phyloP scores from a whole-genome alignment of 53 echinoderm and acorn worm genomes.

The Temnopleurus reevesii region DNA sequence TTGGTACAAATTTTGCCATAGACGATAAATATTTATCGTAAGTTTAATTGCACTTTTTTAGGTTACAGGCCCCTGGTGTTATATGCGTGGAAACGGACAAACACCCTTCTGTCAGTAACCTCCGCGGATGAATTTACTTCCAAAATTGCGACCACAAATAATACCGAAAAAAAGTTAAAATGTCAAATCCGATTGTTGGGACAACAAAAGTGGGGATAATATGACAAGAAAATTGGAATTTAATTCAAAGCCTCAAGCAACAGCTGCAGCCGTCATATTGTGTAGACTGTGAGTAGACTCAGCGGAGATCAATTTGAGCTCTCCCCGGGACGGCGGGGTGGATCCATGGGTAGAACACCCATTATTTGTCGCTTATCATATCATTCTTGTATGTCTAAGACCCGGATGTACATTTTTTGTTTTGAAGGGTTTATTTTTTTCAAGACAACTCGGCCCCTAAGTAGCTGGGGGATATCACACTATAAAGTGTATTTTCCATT shows the following conservation, averaged over 20 bases:
- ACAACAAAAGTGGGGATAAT: slow-evolving; percentile 39
- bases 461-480: too few relatives aligned
- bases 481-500: too few relatives aligned
- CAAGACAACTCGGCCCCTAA: too few relatives aligned
- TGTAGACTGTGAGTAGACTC: slow-evolving; percentile 5
- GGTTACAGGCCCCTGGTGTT: too few relatives aligned
- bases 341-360: not conserved
- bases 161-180: slow-evolving; percentile 22
- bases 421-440: too few relatives aligned
- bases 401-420: not conserved
- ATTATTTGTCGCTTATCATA: slow-evolving; percentile 51
- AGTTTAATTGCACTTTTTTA: too few relatives aligned
- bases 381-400: not conserved
- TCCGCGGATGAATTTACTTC: not conserved
- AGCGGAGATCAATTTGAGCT: slow-evolving; percentile 27
- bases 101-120: not conserved
- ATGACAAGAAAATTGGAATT: slow-evolving; percentile 58
- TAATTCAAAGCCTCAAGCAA: slow-evolving; percentile 37
- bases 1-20: too few relatives aligned
- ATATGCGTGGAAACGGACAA: not conserved
- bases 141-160: not conserved
- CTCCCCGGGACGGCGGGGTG: not conserved
- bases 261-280: slow-evolving; percentile 32
- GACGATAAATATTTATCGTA: too few relatives aligned
- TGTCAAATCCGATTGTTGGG: slow-evolving; percentile 38